These are phyloP conservation scores for Antitype chi DNA, from an alignment of 2,888 invertebrate species.

Conservation along the genomic window DNA sequence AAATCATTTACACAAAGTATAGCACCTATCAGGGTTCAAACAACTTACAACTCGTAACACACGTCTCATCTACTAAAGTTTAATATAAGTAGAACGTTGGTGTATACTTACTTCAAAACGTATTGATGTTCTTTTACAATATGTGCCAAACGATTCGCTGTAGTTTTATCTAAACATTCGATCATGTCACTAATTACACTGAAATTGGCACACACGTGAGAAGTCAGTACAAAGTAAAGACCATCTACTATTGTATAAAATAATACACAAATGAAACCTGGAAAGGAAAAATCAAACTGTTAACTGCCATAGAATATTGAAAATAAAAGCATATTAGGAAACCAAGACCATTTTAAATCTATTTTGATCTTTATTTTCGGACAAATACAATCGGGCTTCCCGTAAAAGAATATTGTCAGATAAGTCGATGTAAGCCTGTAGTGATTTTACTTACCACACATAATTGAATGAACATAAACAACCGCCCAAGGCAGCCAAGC, in stretches of 20 bases:
- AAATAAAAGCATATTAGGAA: background rate
- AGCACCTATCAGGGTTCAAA: no score
- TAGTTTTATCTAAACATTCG: conserved; percentile 65
- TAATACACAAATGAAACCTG: conserved; percentile 81
- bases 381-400: background rate
- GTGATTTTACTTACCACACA: conserved; percentile 73
- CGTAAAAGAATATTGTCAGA: conserved; percentile 2
- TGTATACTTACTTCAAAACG: conserved; percentile 78
- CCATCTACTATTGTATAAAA: conserved; percentile 80
- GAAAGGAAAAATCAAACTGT: conserved; percentile 1
- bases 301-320: background rate
- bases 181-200: conserved; percentile 76
- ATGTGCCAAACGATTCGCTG: conserved; percentile 65
- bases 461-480: conserved; percentile 76
- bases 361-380: background rate
- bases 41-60: no score
- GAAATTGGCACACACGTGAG: conserved; percentile 82
- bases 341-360: background rate
- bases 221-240: conserved; percentile 80
- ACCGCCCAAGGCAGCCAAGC: conserved; percentile 77
- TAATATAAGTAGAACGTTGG: background rate
- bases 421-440: background rate
- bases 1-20: no score
- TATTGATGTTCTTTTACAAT: conserved; percentile 82
- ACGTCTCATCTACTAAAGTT: no score